Base-by-base conservation (phyloP, 1,140 invertebrate species). In the Drosophila repletoides region DNA sequence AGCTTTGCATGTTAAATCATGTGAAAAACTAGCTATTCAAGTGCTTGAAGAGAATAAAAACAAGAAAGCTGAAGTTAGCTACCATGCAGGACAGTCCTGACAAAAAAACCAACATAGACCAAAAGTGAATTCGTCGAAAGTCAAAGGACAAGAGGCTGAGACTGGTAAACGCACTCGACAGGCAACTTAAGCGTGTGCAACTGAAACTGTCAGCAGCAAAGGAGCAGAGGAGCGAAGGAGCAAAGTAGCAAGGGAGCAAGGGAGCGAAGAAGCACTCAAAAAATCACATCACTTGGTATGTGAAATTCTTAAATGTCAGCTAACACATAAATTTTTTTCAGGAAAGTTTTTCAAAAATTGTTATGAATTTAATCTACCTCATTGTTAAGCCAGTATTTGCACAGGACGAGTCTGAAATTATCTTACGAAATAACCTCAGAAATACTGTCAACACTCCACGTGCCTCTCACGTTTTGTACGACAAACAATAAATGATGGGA, bases 1-100 rank as follows among this genome's bases (percentile, higher is more conserved):
- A 28, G 22, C 56, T 72, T 63, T 72, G 65, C 69, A 64, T 63
- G 69, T 72, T 63, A 56, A 72, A 72, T 64, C 70, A 69, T 69
- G 70, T 52, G 58, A 63, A 69, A 69, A 72, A 72, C 70, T 72
- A 72, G 70, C 45, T 31, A 51, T 40, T 22, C 26, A 31, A 67
- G 36, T 45, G 49, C 49, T 60, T 34, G 14, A 29, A 34, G 19
- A 7, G 22, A 5, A 12, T 22, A 12, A 21, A 33, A 55, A 24
- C 3, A 14, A 41, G 15, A 48, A 51, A 40, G 26, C 31, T 28
- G 15, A 28, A 22, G 17, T 33, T 38, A 31, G 14, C 28, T 41
- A 28, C 40, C 24, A 49, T 28, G 29, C 63, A 43, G 10, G 48
- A 53, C 63, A 53, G 29, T 51, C 31, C 40, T 55, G 26, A 10